Conservation (phyloP, 2,113 vertebrate genomes). For the Chloroceryle aenea region DNA sequence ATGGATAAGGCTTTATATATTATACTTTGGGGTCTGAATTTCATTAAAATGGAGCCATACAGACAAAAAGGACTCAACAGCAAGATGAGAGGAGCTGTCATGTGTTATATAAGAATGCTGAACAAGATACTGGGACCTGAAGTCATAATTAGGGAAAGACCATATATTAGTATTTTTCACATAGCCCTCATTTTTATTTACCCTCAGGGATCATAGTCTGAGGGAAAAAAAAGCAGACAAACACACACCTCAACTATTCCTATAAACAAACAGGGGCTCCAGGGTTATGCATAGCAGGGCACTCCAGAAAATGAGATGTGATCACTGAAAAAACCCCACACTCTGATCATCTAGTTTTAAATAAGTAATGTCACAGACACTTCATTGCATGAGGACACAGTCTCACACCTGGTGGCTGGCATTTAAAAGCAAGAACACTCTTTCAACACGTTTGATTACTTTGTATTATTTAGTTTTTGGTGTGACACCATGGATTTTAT, state of each 20-base stretch:
- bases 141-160: not conserved
- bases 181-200: slow-evolving; percentile 61
- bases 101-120: slow-evolving; percentile 30
- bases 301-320: slow-evolving; percentile 52
- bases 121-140: slow-evolving; percentile 1
- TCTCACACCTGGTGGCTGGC: not conserved
- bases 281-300: not conserved
- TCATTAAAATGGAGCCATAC: slow-evolving; percentile 36
- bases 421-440: not conserved
- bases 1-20: slow-evolving; percentile 46
- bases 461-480: not conserved
- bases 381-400: not conserved
- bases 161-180: not conserved
- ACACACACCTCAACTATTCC: not conserved
- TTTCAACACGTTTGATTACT: slow-evolving; percentile 3
- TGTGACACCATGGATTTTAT: not conserved
- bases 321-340: slow-evolving; percentile 14
- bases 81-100: slow-evolving; percentile 54
- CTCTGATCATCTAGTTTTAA: slow-evolving; percentile 18
- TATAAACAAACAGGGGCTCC: slow-evolving; percentile 28
- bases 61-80: not conserved
- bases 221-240: not conserved
- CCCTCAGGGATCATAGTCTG: slow-evolving; percentile 31
- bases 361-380: slow-evolving; percentile 60
- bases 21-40: slow-evolving; percentile 32